Evolutionary conservation across 2,797 vertebrate genomes (phyloP).

Genomic region (Natrix natrix): DNA sequence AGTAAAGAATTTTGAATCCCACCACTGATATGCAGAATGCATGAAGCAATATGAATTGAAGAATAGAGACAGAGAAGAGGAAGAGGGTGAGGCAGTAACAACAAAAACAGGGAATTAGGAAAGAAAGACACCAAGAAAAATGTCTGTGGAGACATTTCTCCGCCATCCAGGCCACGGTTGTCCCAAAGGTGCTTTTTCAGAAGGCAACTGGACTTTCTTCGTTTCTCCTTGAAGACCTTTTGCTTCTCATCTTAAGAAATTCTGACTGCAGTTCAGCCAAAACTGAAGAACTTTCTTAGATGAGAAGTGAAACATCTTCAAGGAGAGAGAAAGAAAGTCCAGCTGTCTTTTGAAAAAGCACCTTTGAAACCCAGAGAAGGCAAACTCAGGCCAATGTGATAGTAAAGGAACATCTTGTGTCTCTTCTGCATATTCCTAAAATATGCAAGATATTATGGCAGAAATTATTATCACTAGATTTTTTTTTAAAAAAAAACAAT

Average conservation of each 20-base stretch:
- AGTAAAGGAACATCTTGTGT: constrained; percentile 35
- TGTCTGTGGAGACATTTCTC: not conserved
- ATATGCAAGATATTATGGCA: constrained; percentile 22
- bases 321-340: not conserved
- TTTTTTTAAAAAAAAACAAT: not conserved
- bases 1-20: too few relatives aligned
- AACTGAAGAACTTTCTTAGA: not conserved
- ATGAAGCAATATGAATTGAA: constrained; percentile 47
- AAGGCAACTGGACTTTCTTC: not conserved
- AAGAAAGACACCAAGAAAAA: not conserved
- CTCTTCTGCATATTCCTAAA: constrained; percentile 21
- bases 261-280: not conserved
- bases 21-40: constrained; percentile 13
- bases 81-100: constrained; percentile 49
- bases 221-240: not conserved
- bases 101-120: constrained; percentile 49
- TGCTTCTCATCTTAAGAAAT: not conserved
- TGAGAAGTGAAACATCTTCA: not conserved
- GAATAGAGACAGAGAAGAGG: constrained; percentile 44
- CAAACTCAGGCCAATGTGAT: constrained; percentile 30
- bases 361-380: not conserved
- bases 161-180: not conserved
- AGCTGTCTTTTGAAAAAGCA: not conserved
- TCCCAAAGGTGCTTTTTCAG: not conserved
- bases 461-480: constrained; percentile 11